Evolutionary conservation across 2,888 invertebrate species (phyloP).

Genomic region (Chrysolina oricalcia): DNA sequence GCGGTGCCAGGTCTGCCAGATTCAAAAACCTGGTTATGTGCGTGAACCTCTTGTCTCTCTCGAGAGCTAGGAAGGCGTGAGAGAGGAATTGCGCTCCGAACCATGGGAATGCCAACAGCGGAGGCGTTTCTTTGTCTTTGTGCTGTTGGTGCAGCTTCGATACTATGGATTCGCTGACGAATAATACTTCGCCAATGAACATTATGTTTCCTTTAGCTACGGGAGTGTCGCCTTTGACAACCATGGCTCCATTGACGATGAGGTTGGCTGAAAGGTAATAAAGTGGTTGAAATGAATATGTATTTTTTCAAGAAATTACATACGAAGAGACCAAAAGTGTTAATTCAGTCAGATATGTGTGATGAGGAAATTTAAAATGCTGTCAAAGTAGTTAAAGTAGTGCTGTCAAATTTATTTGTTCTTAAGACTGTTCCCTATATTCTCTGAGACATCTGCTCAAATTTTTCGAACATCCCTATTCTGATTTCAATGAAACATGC

Average conservation of each 20-base stretch:
- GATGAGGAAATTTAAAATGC: no score
- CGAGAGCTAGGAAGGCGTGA: slow-evolving; percentile 77
- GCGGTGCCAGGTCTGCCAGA: slow-evolving; percentile 77
- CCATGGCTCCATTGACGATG: slow-evolving; percentile 76
- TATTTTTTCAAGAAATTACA: no score
- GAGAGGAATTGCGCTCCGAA: slow-evolving; percentile 79
- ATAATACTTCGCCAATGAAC: slow-evolving; percentile 78
- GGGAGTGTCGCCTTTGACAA: slow-evolving; percentile 77
- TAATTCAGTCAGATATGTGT: no score
- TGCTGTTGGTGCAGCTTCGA: slow-evolving; percentile 78
- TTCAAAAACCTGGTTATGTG: slow-evolving; percentile 78
- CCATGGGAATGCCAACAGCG: slow-evolving; percentile 78
- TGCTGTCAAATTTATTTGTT: no score
- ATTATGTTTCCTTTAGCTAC: slow-evolving; percentile 77
- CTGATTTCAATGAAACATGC: no score
- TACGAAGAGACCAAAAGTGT: neutral
- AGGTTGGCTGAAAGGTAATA: slow-evolving; percentile 70
- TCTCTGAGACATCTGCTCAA: no score
- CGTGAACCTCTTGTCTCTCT: slow-evolving; percentile 74
- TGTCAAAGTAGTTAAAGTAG: no score
- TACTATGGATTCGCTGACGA: slow-evolving; percentile 77
- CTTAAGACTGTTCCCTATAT: no score
- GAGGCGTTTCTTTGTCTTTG: slow-evolving; percentile 79
- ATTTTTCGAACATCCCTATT: no score
- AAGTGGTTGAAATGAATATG: neutral